Conservation (phyloP, 2,113 vertebrate genomes). For the Platysternon megacephalum region DNA sequence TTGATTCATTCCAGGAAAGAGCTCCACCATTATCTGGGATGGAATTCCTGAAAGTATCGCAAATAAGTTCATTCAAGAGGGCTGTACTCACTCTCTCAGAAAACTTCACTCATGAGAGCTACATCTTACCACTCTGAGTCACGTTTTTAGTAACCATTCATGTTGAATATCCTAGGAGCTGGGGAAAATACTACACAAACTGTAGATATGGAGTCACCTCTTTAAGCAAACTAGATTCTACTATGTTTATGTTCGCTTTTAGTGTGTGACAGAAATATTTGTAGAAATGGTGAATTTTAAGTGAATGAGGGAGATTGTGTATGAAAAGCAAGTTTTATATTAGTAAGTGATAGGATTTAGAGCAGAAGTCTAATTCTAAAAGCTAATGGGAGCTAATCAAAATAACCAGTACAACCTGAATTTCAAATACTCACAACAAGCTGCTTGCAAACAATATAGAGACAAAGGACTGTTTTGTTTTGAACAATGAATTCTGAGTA, state of each 20-base stretch:
- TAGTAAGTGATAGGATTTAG: background rate
- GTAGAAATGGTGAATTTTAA: background rate
- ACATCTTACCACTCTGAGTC: background rate
- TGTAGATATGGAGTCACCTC: background rate
- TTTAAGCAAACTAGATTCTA: background rate
- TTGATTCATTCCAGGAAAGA: background rate
- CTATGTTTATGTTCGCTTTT: background rate
- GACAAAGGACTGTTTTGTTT: background rate
- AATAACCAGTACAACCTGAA: background rate
- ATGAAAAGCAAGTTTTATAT: background rate
- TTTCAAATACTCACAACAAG: background rate
- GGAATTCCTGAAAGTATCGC: background rate
- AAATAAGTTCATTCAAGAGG: rapidly evolving
- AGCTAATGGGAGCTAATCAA: background rate
- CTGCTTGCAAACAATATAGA: background rate
- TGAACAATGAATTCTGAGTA: background rate
- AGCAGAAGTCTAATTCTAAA: conserved; percentile 17
- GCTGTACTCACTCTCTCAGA: background rate
- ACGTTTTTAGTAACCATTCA: background rate
- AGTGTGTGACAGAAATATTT: background rate
- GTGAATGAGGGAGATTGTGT: background rate
- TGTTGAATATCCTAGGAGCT: background rate
- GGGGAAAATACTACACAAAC: background rate
- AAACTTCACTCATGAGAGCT: background rate
- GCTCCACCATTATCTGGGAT: background rate